A percentile compares a stretch with the other conserved stretches of the same genome.
Evolutionary conservation across 2,113 vertebrate genomes (phyloP).

Genomic region (Pterocles gutturalis): DNA sequence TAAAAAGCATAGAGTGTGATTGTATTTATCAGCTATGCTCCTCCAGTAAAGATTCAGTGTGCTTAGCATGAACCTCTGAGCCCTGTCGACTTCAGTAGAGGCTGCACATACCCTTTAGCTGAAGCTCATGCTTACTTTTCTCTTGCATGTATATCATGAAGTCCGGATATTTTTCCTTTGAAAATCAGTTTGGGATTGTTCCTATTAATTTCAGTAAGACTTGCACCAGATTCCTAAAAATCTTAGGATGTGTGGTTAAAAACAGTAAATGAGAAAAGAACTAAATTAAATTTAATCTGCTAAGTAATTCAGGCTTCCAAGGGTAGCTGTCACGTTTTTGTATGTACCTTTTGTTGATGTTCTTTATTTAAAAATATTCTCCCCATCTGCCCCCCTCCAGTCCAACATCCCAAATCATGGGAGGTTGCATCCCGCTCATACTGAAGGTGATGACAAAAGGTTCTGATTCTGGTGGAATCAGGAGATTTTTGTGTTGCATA

Average conservation of each 20-base stretch:
- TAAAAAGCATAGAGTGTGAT: background rate
- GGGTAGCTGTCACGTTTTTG: background rate
- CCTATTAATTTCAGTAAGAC: background rate
- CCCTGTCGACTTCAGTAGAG: background rate
- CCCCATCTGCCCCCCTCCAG: background rate
- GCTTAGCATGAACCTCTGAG: background rate
- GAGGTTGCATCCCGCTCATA: background rate
- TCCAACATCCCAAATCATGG: background rate
- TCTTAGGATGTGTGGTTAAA: background rate
- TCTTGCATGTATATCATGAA: background rate
- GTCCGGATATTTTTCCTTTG: background rate
- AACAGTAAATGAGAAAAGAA: background rate
- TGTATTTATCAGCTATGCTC: background rate
- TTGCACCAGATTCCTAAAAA: background rate
- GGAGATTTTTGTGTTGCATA: background rate
- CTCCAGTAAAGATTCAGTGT: background rate
- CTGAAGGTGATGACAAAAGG: background rate
- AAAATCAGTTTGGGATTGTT: background rate
- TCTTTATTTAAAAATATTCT: background rate
- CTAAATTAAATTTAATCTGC: background rate
- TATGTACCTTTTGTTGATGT: background rate
- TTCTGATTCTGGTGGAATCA: conserved; percentile 6
- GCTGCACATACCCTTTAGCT: fast-evolving
- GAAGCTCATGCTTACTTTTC: background rate
- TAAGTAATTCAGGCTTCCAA: background rate